phyloP scores from a whole-genome alignment of 2,797 vertebrate species.

The Danio tinwini region DNA sequence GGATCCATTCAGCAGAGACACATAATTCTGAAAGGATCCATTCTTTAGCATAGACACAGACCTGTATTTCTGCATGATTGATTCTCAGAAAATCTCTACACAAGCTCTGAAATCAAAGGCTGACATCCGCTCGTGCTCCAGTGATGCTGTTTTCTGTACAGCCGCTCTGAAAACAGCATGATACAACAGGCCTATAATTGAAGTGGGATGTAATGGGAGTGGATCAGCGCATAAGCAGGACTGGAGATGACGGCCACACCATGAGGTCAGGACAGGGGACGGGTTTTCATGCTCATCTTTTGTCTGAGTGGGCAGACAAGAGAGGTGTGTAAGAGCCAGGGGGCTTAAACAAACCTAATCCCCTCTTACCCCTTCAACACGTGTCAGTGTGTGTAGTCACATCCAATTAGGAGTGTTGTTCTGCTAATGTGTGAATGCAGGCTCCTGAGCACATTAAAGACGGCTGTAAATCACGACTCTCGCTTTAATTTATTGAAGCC shows the following conservation, averaged over 20 bases:
- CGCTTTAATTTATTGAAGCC: neutral
- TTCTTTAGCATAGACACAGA: no score
- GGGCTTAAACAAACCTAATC: slow-evolving; percentile 15
- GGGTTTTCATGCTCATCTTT: slow-evolving; percentile 1
- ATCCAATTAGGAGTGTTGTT: slow-evolving; percentile 12
- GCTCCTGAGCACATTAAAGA: slow-evolving; percentile 9
- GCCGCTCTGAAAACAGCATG: slow-evolving; percentile 9
- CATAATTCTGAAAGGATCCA: no score
- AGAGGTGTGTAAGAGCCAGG: neutral
- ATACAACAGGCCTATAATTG: neutral
- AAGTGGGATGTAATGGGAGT: neutral
- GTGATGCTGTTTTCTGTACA: neutral
- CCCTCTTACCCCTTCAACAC: neutral
- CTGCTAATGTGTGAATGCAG: slow-evolving; percentile 22
- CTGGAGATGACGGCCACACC: neutral
- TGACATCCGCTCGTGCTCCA: neutral
- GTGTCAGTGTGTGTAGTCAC: slow-evolving; percentile 7
- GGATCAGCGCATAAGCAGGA: slow-evolving; percentile 2
- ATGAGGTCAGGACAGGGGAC: neutral
- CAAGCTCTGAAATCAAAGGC: no score
- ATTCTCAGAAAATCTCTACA: no score
- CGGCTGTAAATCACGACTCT: slow-evolving; percentile 20
- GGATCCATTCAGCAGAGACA: no score
- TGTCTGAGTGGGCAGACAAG: slow-evolving; percentile 10
- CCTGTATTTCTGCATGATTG: no score